phyloP scores from a whole-genome alignment of 1,140 invertebrate species.

The Musca domestica region DNA sequence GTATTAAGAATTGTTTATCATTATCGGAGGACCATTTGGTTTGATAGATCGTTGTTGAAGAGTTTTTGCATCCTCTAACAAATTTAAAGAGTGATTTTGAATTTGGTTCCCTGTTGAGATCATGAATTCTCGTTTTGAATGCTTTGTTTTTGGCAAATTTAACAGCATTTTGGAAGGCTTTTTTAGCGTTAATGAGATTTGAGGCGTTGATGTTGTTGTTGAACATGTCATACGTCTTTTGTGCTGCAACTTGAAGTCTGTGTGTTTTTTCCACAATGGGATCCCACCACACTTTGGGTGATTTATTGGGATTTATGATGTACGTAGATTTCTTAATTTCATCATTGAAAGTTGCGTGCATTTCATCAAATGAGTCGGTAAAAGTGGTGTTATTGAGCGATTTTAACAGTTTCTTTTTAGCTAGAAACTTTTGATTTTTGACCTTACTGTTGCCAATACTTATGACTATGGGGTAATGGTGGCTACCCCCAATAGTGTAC shows the following conservation, averaged over 20 bases:
- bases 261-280: background rate
- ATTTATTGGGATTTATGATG: background rate
- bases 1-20: no score
- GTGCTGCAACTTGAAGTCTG: background rate
- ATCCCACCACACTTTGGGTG: background rate
- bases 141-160: no score
- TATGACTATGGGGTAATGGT: no score
- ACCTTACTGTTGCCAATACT: no score
- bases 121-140: background rate
- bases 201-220: background rate
- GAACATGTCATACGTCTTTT: background rate
- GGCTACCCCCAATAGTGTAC: no score
- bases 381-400: no score
- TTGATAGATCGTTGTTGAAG: no score
- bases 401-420: no score
- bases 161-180: background rate
- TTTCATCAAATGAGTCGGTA: no score
- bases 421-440: no score
- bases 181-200: background rate
- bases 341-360: background rate
- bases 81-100: constrained; percentile 1
- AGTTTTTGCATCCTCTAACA: constrained; percentile 1
- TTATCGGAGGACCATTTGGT: no score
- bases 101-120: background rate
- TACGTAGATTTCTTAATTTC: background rate